Evolutionary conservation across 2,113 vertebrate species (phyloP).

Genomic region (Cacatua alba): DNA sequence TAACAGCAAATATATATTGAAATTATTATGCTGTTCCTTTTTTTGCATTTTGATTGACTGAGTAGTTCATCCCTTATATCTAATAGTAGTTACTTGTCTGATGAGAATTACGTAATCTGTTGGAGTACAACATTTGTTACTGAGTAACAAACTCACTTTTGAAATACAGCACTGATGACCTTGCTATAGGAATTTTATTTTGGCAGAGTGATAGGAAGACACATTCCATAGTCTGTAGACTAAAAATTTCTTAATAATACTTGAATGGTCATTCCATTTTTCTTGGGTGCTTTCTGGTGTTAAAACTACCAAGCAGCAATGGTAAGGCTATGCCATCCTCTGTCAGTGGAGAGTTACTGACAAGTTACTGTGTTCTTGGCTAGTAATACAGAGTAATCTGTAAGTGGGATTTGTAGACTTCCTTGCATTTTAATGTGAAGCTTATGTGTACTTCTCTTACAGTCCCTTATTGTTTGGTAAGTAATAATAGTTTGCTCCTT

Average conservation of each 20-base stretch:
- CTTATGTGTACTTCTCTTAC: background rate
- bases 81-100: background rate
- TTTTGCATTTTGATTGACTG: background rate
- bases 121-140: background rate
- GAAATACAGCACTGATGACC: background rate
- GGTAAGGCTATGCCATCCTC: background rate
- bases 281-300: background rate
- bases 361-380: background rate
- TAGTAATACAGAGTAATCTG: background rate
- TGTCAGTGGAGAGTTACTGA: background rate
- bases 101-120: background rate
- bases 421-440: background rate
- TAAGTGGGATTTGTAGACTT: background rate
- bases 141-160: background rate
- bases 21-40: background rate
- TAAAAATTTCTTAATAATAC: background rate
- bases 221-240: background rate
- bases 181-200: background rate
- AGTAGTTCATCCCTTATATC: background rate
- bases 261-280: background rate
- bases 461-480: background rate
- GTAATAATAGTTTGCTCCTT: background rate
- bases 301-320: background rate
- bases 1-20: background rate
- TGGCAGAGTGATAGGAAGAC: background rate